Conservation (phyloP, 2,797 vertebrate genomes). For the Eutrigla gurnardus region DNA sequence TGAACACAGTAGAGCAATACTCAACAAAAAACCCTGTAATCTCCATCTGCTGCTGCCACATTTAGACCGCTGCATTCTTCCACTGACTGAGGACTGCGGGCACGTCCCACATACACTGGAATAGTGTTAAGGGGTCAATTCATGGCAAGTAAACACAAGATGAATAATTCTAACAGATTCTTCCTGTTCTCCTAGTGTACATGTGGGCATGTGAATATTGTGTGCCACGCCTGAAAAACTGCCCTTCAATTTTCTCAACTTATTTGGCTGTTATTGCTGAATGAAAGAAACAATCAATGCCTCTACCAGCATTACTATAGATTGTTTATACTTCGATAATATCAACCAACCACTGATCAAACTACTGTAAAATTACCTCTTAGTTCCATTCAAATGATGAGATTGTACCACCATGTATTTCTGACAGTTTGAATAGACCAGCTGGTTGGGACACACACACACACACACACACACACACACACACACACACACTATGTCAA, state of each 20-base stretch:
- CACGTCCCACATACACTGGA: no score
- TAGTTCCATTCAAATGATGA: not conserved
- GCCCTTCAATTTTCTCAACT: not conserved
- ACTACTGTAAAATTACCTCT: not conserved
- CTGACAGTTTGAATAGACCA: not conserved
- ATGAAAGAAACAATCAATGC: not conserved
- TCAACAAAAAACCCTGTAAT: not conserved
- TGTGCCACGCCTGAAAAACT: not conserved
- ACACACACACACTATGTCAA: slow-evolving; percentile 12
- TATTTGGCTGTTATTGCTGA: not conserved
- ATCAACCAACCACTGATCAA: not conserved
- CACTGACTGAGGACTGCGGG: not conserved
- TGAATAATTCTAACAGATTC: not conserved
- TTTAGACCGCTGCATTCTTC: not conserved
- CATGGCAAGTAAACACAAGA: not conserved
- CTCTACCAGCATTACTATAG: not conserved
- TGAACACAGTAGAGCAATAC: not conserved
- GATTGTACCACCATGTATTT: not conserved
- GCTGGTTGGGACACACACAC: not conserved
- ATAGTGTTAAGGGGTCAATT: not conserved
- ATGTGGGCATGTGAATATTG: not conserved
- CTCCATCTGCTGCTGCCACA: not conserved
- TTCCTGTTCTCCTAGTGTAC: not conserved
- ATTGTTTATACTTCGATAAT: not conserved
- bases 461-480: not conserved